phyloP scores from a whole-genome alignment of 2,113 vertebrate species.

The Anthoscopus minutus region DNA sequence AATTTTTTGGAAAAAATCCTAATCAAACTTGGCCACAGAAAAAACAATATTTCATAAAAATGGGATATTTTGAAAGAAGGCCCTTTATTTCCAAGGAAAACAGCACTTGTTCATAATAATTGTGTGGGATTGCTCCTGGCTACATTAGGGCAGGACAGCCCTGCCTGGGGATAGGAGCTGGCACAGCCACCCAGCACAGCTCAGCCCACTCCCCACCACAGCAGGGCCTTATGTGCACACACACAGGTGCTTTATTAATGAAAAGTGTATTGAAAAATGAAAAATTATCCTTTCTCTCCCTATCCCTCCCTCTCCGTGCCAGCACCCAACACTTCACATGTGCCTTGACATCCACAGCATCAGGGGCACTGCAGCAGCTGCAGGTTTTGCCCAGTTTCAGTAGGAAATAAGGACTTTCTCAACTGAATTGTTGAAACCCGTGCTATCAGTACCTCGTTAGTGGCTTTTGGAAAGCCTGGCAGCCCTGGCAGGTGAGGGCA shows the following conservation, averaged over 20 bases:
- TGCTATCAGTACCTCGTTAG: accelerated
- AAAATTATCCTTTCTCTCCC: not conserved
- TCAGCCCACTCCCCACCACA: not conserved
- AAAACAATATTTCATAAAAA: slow-evolving; percentile 27
- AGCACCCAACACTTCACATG: not conserved
- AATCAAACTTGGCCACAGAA: not conserved
- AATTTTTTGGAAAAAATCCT: not conserved
- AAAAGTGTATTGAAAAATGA: not conserved
- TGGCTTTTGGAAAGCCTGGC: not conserved
- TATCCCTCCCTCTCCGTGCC: not conserved
- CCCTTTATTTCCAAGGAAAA: slow-evolving; percentile 41
- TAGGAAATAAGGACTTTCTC: not conserved
- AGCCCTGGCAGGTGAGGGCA: not conserved
- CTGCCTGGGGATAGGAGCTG: not conserved
- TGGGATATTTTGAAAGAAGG: slow-evolving; percentile 18
- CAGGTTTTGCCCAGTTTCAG: not conserved
- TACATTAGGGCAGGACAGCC: not conserved
- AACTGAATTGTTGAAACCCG: not conserved
- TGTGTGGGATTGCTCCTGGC: slow-evolving; percentile 13
- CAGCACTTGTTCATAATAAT: slow-evolving; percentile 1
- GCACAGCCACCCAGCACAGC: not conserved
- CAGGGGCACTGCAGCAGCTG: not conserved
- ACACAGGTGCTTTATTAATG: not conserved
- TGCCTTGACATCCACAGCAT: accelerated
- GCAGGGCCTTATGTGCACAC: not conserved